Evolutionary conservation across 2,113 vertebrate species (phyloP), one percentile per base, ranked within the genome.

Genomic region (Thomomys bottae): DNA sequence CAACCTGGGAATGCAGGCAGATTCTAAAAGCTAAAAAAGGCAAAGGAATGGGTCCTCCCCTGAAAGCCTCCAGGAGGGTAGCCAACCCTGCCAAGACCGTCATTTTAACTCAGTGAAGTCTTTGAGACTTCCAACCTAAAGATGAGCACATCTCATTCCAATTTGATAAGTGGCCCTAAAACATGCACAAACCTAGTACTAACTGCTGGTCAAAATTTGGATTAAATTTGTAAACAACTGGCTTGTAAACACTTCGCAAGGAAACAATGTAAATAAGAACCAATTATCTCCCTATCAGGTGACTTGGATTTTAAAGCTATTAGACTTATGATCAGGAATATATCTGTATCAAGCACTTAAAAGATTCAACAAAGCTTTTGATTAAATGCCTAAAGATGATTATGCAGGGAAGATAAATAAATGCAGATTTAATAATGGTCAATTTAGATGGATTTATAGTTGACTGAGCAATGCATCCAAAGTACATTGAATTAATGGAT

Each of bases 261-360:
- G 8, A 78, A 7, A 30, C 38, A 63, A 20, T 63, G 1, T 63
- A 87, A 88, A 79, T 82, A 86, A 83, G 23, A 68, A 40, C 87
- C 57, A 36, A 1, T 64, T 77, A 54, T 93, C 38, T 40, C 40
- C 64, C 91, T 36, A 73, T 54, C 72, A 70, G 11, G n/a, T 73
- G 26, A 63, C n/a, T 87, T 57, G 11, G 17, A 8, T 89, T 86
- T 86, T 82, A 45, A 83, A 75, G 32, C 82, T 82, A 91, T 36
- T 67, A 68, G 30, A 28, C 40, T 86, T 83, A 67, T 68, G 83
- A 36, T 70, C 23, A 64, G 49, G 71, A 11, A 26, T 72, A 86
- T 73, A 3, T 78, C 45, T 93, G 15, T 72, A 67, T 77, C 21
- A 11, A 83, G 18, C 59, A 86, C 91, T 93, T 70, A 75, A 89